Base-by-base conservation (phyloP, 2,113 vertebrate genomes). In the Pycnonotus jocosus region DNA sequence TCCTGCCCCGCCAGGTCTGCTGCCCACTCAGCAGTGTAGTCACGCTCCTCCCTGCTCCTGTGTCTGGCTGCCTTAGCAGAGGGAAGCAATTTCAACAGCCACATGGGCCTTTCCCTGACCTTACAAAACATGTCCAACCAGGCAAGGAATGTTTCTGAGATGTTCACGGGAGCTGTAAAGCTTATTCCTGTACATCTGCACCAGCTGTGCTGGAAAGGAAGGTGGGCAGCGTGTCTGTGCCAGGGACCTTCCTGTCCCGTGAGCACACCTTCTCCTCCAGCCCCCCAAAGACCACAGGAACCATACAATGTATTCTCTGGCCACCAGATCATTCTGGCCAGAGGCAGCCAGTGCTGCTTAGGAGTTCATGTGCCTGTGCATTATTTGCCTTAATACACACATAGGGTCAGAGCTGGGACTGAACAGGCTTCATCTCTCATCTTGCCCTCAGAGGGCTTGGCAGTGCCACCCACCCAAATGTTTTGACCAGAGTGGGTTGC, bases 11-110 rank as follows among this genome's bases (percentile, higher is more conserved):
- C 18, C 10, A 7, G 30, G 20, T 51, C 37, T 44, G 19, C 88
- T 86, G 88, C 37, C 50, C 5, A 6, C 38, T 51, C 64, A 33
- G 58, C 53, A 33, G n/a, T 0, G 0, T 0, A 11, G 6, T 7
- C 45, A 38, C 0, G 1, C n/a, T 78, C 23, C 64, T 40, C 33
- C 15, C 21, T 0, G 0, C 35, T 57, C 31, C 47, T 20, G 9
- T 15, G 6, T 15, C 73, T 35, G 68, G 17, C 38, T 84, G 12
- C 38, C 58, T 72, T 22, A 50, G 56, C 57, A 68, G 48, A 56
- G 22, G 23, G 50, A 25, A 56, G 8, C 4, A 44, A 61, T 33
- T 84, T 62, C 61, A 74, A 17, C 74, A 88, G 42, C 61, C 25
- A 23, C 15, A 23, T 7, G 22, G 8, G 18, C 38, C 25, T 31